phyloP scores from a whole-genome alignment of 1,140 invertebrate genomes.

The Nixonia krombeini region DNA sequence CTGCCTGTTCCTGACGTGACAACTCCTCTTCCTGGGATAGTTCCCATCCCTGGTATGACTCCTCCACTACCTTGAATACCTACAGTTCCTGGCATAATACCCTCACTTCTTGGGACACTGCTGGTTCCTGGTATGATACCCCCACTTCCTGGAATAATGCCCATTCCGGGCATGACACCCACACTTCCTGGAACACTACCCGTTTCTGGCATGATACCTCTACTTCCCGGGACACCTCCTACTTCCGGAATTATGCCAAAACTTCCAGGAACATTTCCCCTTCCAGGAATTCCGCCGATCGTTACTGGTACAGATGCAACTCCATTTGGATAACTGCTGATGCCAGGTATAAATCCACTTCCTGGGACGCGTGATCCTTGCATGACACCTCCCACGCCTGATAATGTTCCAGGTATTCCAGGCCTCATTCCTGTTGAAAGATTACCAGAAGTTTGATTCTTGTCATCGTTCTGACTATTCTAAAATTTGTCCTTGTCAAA shows the following conservation, averaged over 20 bases:
- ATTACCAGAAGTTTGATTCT: background rate
- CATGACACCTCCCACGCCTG: too few relatives aligned
- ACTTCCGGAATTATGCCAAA: background rate
- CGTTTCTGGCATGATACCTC: background rate
- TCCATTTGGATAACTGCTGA: background rate
- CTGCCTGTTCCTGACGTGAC: too few relatives aligned
- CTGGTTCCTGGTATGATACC: constrained; percentile 7
- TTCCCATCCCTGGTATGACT: background rate
- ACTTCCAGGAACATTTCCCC: background rate
- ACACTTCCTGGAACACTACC: background rate
- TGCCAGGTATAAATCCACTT: background rate
- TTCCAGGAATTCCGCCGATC: background rate
- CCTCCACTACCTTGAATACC: constrained; percentile 22
- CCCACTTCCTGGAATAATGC: constrained; percentile 17
- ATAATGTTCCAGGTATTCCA: background rate
- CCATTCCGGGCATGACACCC: background rate
- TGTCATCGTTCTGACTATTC: constrained; percentile 6
- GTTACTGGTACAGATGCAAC: background rate
- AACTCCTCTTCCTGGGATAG: too few relatives aligned
- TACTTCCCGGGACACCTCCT: background rate
- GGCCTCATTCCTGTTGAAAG: background rate
- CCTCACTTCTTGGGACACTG: constrained; percentile 7
- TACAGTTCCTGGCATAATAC: constrained; percentile 9
- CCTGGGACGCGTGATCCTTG: background rate
- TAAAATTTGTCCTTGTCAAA: constrained; percentile 15